phyloP scores from a whole-genome alignment of 2,888 invertebrate genomes.

The Sipha maydis region DNA sequence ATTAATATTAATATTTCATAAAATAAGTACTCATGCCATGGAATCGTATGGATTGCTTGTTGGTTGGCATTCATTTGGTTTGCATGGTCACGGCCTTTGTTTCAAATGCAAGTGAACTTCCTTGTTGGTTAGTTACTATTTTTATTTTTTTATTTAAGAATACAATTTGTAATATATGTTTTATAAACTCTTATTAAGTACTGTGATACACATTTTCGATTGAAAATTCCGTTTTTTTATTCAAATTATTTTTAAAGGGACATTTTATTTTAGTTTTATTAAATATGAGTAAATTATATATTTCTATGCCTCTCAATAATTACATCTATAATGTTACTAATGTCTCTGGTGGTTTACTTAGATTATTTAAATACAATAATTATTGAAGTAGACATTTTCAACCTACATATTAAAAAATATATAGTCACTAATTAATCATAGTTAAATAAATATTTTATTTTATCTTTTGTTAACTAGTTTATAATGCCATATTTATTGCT shows the following conservation, averaged over 20 bases:
- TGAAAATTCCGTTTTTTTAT: too few relatives aligned
- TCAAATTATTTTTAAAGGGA: too few relatives aligned
- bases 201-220: too few relatives aligned
- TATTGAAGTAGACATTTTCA: not conserved
- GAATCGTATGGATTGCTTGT: slow-evolving; percentile 83
- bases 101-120: slow-evolving; percentile 87
- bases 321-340: too few relatives aligned
- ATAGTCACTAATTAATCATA: too few relatives aligned
- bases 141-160: not conserved
- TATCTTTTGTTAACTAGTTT: not conserved
- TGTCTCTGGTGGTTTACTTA: too few relatives aligned
- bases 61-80: slow-evolving; percentile 84
- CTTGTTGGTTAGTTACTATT: slow-evolving; percentile 75
- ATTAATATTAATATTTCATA: not conserved
- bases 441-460: too few relatives aligned
- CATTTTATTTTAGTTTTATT: too few relatives aligned
- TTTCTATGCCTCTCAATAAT: too few relatives aligned
- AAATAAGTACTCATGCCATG: slow-evolving; percentile 85
- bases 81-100: slow-evolving; percentile 75
- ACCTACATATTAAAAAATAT: not conserved
- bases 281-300: too few relatives aligned
- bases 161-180: not conserved
- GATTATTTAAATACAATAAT: too few relatives aligned
- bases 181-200: not conserved
- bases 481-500: not conserved